Base-by-base conservation (phyloP, 2,888 invertebrate genomes). In the Stenotaenia linearis region DNA sequence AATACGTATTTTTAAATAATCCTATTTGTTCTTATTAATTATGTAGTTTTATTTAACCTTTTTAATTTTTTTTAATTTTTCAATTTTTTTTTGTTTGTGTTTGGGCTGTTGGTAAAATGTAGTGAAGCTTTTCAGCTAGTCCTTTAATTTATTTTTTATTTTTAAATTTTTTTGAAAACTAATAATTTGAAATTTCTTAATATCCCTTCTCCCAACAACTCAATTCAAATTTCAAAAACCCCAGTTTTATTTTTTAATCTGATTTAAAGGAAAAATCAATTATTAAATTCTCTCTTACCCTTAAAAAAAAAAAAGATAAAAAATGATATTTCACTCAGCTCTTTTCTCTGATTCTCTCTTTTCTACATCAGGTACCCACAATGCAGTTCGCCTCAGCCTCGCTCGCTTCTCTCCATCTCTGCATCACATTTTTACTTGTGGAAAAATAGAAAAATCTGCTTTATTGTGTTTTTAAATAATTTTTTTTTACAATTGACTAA, bases 91-190 rank as follows among this genome's bases (percentile, higher is more conserved):
- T 9, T 21, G 32, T 74, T 74, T 10, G 10, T 69, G 25, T 69
- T 69, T 69, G 69, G 69, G 69, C 69, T 69, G 69, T 69, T 69
- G 69, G 69, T 69, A 69, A 69, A 69, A 50, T 50, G 69, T 69
- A 69, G 69, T 69, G 69, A 69, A 69, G 69, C 69, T 69, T 69
- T 69, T 69, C 25, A 69, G 69, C 69, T 69, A 69, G 28, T 69
- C 69, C 69, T 25, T 50, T n/a, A n/a, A 18, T 50, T 50, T 50
- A n/a, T 25, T 69, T 61, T 61, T 21, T 61, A 10, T 25, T 69
- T 69, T 69, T 69, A 25, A 1, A 28, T 69, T 25, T 69, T 28
- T 69, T 28, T 28, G 10, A 69, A n/a, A n/a, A 69, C 69, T 69
- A 69, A 69, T 69, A 12, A 50, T 23, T 28, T 69, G 9, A 25